phyloP scores from a whole-genome alignment of 2,888 invertebrate genomes.

The Scaptomyza tumidula region DNA sequence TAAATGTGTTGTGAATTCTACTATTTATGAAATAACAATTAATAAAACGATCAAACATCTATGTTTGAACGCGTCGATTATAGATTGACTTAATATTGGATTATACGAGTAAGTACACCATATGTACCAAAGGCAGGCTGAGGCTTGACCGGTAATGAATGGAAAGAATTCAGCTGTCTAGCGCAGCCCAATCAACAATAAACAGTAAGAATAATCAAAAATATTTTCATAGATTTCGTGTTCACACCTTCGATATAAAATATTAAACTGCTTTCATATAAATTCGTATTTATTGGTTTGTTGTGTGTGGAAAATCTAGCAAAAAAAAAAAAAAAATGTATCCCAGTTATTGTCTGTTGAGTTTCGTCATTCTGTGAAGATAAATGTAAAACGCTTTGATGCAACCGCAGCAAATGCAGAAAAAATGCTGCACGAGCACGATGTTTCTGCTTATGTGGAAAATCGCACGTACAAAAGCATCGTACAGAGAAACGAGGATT shows the following conservation, averaged over 20 bases:
- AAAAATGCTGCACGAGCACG: conserved; percentile 13
- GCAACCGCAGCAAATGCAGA: conserved; percentile 1
- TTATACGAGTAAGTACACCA: no score
- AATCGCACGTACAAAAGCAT: conserved; percentile 30
- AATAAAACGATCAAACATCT: no score
- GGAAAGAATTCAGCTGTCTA: neutral
- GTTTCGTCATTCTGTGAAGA: conserved; percentile 6
- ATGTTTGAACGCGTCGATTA: no score
- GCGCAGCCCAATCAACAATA: neutral
- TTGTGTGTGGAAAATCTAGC: neutral
- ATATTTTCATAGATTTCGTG: neutral
- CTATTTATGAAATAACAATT: no score
- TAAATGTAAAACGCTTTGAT: conserved; percentile 15
- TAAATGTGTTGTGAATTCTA: no score
- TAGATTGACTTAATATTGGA: no score
- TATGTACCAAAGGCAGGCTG: no score
- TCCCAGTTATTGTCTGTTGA: neutral
- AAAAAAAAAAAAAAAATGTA: neutral
- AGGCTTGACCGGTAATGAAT: no score
- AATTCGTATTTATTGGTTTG: neutral
- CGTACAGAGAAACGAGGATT: neutral
- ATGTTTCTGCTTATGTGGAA: conserved; percentile 15
- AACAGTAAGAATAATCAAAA: neutral
- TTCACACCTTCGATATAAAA: neutral
- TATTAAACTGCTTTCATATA: neutral